Conservation (phyloP, 2,888 invertebrate genomes). For the Lucinisca nassula region DNA sequence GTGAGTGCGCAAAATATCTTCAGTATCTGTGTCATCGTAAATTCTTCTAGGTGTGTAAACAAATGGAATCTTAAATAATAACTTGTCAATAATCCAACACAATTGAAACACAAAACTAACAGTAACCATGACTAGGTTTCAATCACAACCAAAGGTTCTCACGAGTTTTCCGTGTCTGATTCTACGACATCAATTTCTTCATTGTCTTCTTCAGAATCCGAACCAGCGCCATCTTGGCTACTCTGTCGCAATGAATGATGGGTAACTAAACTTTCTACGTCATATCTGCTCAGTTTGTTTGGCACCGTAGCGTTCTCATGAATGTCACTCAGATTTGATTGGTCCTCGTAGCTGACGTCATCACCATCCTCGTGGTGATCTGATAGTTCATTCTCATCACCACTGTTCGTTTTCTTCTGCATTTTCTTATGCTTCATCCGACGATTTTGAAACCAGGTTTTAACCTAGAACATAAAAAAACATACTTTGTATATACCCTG, state of each 20-base stretch:
- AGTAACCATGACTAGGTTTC: too few species aligned
- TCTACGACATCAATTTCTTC: slow-evolving; percentile 84
- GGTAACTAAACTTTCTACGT: slow-evolving; percentile 61
- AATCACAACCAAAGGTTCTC: slow-evolving; percentile 20
- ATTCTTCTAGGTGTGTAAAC: too few species aligned
- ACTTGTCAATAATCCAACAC: too few species aligned
- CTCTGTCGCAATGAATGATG: slow-evolving; percentile 29
- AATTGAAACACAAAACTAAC: too few species aligned
- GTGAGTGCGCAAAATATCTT: too few species aligned
- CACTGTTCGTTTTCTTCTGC: slow-evolving; percentile 81
- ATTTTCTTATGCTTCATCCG: slow-evolving; percentile 92
- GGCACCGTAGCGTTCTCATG: slow-evolving; percentile 16
- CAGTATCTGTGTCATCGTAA: too few species aligned
- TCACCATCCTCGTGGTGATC: slow-evolving; percentile 62
- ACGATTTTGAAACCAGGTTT: slow-evolving; percentile 99
- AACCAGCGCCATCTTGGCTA: slow-evolving; percentile 44
- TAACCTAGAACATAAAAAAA: slow-evolving; percentile 92
- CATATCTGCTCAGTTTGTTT: slow-evolving; percentile 55
- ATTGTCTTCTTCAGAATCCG: slow-evolving; percentile 63
- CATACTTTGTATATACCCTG: too few species aligned
- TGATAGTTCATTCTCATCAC: slow-evolving; percentile 63
- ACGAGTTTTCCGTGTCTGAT: slow-evolving; percentile 71
- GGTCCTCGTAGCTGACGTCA: slow-evolving; percentile 64
- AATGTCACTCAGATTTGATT: slow-evolving; percentile 56
- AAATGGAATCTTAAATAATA: too few species aligned